Evolutionary conservation across 2,797 vertebrate species (phyloP), one percentile per base, ranked within the genome.

Genomic region (Notolabrus celidotus): DNA sequence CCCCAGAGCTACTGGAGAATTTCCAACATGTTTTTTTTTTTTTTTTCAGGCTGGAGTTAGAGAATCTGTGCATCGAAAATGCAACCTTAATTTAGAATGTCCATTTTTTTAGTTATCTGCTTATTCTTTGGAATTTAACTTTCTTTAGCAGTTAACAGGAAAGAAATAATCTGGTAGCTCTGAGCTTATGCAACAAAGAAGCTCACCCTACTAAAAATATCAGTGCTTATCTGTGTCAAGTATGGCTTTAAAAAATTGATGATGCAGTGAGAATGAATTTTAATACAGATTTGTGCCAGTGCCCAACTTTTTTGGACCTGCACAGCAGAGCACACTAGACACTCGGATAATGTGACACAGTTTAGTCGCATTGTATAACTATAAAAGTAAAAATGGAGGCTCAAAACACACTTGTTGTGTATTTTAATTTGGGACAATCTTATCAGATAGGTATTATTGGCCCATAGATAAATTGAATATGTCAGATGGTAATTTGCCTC

Each of bases 131-230:
- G 33, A 16, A 34, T 61, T 31, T 55, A 56, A 5, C 27, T 45
- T 20, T 65, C 36, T 36, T 57, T 58, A 63, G 52, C 62, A 23
- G 42, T 58, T 42, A 62, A 62, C 20, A 53, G 0, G 6, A 29
- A 47, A 27, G 25, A 43, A 42, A 45, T 42, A 29, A 52, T 7
- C 45, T 56, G n/a, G 27, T 23, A 31, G 46, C 20, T 59, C 68
- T 14, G 46, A 46, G 62, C 46, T 76, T 80, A 76, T 38, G 52
- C 60, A 85, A 77, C 67, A 67, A 54, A 59, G 57, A 77, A 36
- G 42, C 60, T 75, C 56, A 23, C 42, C 54, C 54, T 42, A 11
- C 69, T 87, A 66, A 71, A 83, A 80, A 80, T 88, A 81, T 60
- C 67, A 22, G 36, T 14, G 49, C 47, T 64, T 71, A 71, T 78